A percentile compares a stretch with the other conserved stretches of the same genome.
These are phyloP conservation scores for Umimayanthus chanpuru DNA, from an alignment of 92 coral and sea anemone species.

Conservation along the genomic window DNA sequence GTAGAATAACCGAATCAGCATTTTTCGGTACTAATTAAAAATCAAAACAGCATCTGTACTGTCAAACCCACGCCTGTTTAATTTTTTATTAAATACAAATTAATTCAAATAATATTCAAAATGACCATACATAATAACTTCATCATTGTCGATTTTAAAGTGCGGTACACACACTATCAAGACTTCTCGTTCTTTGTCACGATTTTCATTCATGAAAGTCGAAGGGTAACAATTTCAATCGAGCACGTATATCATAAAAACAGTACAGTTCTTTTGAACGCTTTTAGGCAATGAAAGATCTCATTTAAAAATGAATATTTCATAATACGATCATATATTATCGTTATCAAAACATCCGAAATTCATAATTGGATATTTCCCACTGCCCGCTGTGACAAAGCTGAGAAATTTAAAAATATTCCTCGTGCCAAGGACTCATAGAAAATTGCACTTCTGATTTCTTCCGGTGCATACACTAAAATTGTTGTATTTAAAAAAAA, in stretches of 20 bases:
- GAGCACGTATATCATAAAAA: too few relatives aligned
- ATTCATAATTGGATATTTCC: neutral
- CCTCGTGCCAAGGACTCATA: neutral
- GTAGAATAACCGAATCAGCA: neutral
- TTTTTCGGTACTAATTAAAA: neutral
- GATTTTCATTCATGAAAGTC: neutral
- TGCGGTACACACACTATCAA: neutral
- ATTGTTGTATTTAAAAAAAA: neutral
- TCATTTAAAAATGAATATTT: conserved; percentile 1
- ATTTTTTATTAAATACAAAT: neutral
- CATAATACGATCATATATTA: neutral
- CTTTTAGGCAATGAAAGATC: neutral
- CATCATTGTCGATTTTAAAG: too few relatives aligned
- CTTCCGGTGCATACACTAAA: neutral
- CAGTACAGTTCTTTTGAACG: neutral
- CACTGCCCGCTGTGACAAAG: neutral
- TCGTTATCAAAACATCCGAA: conserved; percentile 13
- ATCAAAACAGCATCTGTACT: neutral
- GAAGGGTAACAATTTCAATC: neutral
- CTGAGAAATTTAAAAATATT: neutral
- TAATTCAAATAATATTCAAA: conserved; percentile 7
- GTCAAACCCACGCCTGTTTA: conserved; percentile 26
- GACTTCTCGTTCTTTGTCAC: neutral
- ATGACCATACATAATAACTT: neutral
- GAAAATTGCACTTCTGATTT: neutral